Percentiles rank a stretch among this genome's conserved stretches.
These are phyloP conservation scores for Microcaecilia unicolor DNA, from an alignment of 2,797 vertebrate genomes.

Conservation along the genomic window DNA sequence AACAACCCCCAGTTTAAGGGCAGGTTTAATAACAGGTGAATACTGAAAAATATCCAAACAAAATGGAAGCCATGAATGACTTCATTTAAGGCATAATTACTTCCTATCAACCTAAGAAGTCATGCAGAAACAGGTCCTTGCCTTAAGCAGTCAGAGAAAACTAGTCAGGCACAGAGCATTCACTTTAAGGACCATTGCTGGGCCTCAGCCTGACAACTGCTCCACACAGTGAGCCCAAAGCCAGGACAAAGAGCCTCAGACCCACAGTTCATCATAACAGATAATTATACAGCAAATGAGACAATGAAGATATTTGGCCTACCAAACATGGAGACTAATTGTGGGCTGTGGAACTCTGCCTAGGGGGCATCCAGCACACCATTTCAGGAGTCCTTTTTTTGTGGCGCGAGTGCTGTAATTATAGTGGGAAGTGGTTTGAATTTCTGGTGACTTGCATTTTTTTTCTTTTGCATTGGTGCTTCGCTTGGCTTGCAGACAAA, in stretches of 20 bases:
- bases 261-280: conserved; percentile 66
- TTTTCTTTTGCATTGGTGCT: background rate
- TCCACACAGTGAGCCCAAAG: conserved; percentile 53
- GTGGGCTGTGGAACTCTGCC: conserved; percentile 52
- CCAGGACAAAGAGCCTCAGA: conserved; percentile 59
- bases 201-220: conserved; percentile 46
- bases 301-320: conserved; percentile 61
- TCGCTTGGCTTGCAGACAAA: conserved; percentile 26
- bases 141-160: conserved; percentile 52
- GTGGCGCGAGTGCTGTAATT: conserved; percentile 42
- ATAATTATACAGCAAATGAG: conserved; percentile 64
- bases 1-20: conserved; percentile 65
- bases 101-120: conserved; percentile 74
- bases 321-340: conserved; percentile 62
- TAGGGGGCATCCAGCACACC: conserved; percentile 51
- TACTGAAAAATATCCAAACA: conserved; percentile 69
- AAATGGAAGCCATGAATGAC: conserved; percentile 75
- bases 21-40: conserved; percentile 73
- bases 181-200: conserved; percentile 64
- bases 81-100: conserved; percentile 71
- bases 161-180: conserved; percentile 63
- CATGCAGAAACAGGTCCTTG: conserved; percentile 68
- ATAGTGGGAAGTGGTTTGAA: conserved; percentile 50
- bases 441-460: conserved; percentile 36
- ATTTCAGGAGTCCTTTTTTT: conserved; percentile 44